A percentile compares a stretch with the other conserved stretches of the same genome.
Evolutionary conservation across 2,113 vertebrate genomes (phyloP).

Genomic region (Ardeotis arabs): DNA sequence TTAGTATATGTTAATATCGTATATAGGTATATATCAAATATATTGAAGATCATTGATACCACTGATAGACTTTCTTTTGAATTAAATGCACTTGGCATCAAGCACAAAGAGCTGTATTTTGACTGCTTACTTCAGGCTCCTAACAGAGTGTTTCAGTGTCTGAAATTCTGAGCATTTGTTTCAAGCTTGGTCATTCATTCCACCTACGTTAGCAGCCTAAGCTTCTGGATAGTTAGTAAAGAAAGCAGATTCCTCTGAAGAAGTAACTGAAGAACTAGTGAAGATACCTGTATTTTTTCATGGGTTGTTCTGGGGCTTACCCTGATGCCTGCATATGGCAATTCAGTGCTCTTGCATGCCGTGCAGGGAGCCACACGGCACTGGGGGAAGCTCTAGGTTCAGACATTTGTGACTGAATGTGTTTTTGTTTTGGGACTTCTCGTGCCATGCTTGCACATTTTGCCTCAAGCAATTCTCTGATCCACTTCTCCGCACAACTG

Average conservation of each 20-base stretch:
- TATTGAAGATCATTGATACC: not conserved
- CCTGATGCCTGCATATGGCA: not conserved
- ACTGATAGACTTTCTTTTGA: not conserved
- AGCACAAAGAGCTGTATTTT: not conserved
- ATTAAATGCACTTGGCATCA: not conserved
- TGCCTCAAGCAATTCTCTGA: not conserved
- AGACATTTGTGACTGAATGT: not conserved
- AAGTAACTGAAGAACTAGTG: not conserved
- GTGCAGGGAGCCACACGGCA: not conserved
- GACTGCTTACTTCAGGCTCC: not conserved
- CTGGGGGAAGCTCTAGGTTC: not conserved
- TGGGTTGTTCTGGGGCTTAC: not conserved
- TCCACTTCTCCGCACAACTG: not conserved
- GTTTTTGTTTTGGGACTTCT: not conserved
- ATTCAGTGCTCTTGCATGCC: not conserved
- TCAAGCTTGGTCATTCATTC: not conserved
- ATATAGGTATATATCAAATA: not conserved
- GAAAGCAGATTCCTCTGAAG: not conserved
- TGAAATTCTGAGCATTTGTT: not conserved
- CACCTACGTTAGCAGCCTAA: not conserved
- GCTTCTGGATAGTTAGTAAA: not conserved
- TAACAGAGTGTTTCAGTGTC: not conserved
- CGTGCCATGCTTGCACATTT: not conserved
- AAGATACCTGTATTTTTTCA: not conserved
- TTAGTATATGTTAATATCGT: not conserved